phyloP scores from a whole-genome alignment of 2,888 invertebrate species.

The Nomada ferruginata region DNA sequence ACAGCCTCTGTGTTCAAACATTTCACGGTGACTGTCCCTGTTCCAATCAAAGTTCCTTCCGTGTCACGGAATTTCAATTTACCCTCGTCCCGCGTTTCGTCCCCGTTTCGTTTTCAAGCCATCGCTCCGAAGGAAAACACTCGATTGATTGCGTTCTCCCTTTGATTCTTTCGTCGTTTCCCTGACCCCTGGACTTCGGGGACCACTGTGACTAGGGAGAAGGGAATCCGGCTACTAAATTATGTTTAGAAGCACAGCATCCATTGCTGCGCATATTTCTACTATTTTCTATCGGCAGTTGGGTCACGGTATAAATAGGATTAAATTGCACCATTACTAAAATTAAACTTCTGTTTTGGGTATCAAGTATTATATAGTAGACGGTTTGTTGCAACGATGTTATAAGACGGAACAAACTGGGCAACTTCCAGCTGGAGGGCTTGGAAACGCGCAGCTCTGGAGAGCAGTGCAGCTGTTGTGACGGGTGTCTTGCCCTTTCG shows the following conservation, averaged over 20 bases:
- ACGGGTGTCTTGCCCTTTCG: constrained; percentile 53
- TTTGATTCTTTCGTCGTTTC: constrained; percentile 41
- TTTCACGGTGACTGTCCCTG: constrained; percentile 28
- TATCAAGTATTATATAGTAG: background rate
- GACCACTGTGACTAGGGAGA: background rate
- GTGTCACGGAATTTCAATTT: constrained; percentile 66
- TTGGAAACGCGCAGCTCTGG: constrained; percentile 43
- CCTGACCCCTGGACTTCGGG: constrained; percentile 24
- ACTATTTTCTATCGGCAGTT: background rate
- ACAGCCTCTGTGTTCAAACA: background rate
- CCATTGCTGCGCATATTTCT: background rate
- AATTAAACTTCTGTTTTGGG: too few species aligned
- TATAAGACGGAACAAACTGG: background rate
- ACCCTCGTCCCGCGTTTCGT: constrained; percentile 40
- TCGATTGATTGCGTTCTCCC: constrained; percentile 57
- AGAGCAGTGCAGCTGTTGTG: constrained; percentile 54
- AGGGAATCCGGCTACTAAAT: constrained; percentile 23
- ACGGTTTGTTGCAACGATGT: background rate
- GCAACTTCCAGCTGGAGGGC: constrained; percentile 53
- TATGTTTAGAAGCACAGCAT: constrained; percentile 22
- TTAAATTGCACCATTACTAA: background rate
- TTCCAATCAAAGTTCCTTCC: constrained; percentile 62
- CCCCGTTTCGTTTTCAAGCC: constrained; percentile 30
- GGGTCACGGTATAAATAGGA: background rate
- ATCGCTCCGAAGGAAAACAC: constrained; percentile 55